A percentile compares a stretch with the other conserved stretches of the same genome.
These are phyloP conservation scores for Drosophila nigritarsus DNA, from an alignment of 2,888 invertebrate genomes.

Conservation along the genomic window DNA sequence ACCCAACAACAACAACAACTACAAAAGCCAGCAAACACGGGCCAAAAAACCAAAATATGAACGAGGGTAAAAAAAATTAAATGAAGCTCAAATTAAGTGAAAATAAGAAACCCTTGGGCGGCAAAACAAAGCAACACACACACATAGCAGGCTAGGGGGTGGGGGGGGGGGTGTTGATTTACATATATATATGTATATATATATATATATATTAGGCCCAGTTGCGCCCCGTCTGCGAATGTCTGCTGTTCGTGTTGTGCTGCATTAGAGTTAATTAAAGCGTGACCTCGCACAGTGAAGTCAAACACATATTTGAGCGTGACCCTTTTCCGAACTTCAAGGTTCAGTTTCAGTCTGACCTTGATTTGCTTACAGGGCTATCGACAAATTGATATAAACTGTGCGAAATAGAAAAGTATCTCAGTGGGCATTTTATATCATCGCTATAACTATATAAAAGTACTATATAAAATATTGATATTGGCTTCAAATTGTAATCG, in stretches of 20 bases:
- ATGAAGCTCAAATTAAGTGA: constrained; percentile 75
- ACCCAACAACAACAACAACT: constrained; percentile 14
- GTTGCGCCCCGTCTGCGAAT: neutral
- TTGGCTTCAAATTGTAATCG: neutral
- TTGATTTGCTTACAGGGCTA: neutral
- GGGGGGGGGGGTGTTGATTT: accelerated
- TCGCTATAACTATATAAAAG: too few species aligned
- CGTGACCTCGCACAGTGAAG: constrained; percentile 38
- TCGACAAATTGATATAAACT: neutral
- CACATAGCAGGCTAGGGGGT: neutral
- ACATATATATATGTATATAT: constrained; percentile 10
- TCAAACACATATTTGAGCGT: neutral
- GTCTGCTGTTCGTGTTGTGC: neutral
- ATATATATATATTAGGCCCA: neutral
- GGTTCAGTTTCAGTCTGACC: neutral
- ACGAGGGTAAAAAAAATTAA: constrained; percentile 36
- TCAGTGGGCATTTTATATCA: too few species aligned
- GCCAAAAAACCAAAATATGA: constrained; percentile 4
- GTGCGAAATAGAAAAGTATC: neutral
- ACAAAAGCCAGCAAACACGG: neutral
- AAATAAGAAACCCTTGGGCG: constrained; percentile 71
- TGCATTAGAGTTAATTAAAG: constrained; percentile 49
- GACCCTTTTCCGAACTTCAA: neutral
- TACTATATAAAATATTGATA: neutral
- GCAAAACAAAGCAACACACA: constrained; percentile 29